phyloP scores from a whole-genome alignment of 2,888 invertebrate genomes.

The Gryllus longicercus region DNA sequence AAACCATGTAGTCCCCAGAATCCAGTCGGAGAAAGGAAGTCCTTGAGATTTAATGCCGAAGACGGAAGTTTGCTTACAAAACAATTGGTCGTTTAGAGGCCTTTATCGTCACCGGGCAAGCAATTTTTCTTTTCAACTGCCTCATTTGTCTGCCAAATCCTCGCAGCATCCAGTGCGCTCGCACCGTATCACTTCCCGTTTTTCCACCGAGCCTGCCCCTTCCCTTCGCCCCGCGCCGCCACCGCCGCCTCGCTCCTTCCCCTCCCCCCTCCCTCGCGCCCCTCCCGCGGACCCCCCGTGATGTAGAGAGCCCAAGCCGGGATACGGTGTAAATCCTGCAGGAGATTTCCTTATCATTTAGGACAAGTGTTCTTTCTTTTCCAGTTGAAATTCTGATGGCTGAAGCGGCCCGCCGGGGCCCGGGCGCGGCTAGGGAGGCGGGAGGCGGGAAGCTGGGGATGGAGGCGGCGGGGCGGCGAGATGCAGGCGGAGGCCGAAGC shows the following conservation, averaged over 20 bases:
- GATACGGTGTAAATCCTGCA: slow-evolving; percentile 26
- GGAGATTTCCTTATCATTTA: slow-evolving; percentile 32
- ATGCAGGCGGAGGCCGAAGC: neutral
- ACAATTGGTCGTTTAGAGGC: slow-evolving; percentile 17
- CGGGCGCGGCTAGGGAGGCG: neutral
- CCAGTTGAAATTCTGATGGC: neutral
- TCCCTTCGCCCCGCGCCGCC: neutral
- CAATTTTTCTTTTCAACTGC: slow-evolving; percentile 17
- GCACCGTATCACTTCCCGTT: slow-evolving; percentile 4
- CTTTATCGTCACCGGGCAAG: neutral
- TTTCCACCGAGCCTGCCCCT: neutral
- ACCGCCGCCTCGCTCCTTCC: neutral
- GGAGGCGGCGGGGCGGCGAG: neutral
- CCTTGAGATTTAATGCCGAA: neutral
- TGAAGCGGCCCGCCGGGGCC: neutral
- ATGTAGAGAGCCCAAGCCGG: slow-evolving; percentile 17
- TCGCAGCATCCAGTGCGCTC: neutral
- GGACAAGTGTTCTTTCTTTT: slow-evolving; percentile 26
- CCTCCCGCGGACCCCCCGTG: neutral
- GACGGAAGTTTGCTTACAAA: slow-evolving; percentile 9
- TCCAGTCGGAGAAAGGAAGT: neutral
- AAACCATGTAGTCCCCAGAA: neutral
- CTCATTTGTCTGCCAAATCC: slow-evolving; percentile 9
- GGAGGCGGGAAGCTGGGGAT: neutral
- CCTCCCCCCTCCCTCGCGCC: neutral